Evolutionary conservation across 37 sponge, comb jelly and placozoan species (phyloP).

Genomic region (Spongilla lacustris): DNA sequence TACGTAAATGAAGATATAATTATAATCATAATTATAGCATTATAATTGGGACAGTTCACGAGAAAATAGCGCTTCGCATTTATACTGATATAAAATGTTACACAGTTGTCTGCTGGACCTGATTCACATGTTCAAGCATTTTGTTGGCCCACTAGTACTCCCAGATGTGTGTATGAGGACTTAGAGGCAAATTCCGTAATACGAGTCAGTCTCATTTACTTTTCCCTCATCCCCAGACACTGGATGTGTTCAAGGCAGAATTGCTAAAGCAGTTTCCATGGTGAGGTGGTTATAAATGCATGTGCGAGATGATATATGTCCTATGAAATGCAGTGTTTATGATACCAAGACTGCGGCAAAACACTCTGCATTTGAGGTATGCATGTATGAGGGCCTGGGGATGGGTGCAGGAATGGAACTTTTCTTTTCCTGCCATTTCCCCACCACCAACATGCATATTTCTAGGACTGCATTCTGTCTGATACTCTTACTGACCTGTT

Average conservation of each 20-base stretch:
- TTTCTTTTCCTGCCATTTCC: too few species aligned
- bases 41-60: too few species aligned
- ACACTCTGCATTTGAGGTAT: conserved; percentile 7
- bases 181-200: neutral
- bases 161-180: conserved; percentile 19
- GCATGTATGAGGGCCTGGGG: too few species aligned
- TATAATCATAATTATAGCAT: too few species aligned
- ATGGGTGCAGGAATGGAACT: too few species aligned
- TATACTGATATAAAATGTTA: too few species aligned
- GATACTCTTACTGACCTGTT: neutral
- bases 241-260: neutral
- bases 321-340: neutral
- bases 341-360: neutral
- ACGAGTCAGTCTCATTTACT: too few species aligned
- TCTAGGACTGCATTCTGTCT: neutral
- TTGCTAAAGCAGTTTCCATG: neutral
- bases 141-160: conserved; percentile 28
- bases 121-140: conserved; percentile 29
- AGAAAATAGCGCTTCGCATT: too few species aligned
- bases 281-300: neutral
- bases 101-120: conserved; percentile 44
- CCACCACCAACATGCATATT: too few species aligned
- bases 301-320: neutral
- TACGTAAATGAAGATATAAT: too few species aligned
- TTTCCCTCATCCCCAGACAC: neutral